Evolutionary conservation across 1,140 invertebrate genomes (phyloP).

Genomic region (Bombus sylvicola): DNA sequence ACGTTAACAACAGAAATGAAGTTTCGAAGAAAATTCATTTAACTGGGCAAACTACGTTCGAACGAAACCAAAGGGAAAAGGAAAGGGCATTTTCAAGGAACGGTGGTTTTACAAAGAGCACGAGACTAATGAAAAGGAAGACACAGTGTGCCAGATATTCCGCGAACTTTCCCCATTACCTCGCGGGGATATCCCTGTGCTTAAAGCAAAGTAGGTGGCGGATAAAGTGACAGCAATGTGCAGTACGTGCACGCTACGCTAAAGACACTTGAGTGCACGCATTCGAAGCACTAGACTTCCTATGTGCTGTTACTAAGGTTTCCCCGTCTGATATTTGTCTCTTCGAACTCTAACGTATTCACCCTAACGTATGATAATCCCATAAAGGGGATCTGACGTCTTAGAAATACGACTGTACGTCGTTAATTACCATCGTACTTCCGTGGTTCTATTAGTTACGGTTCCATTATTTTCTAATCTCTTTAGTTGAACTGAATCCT

Average conservation of each 20-base stretch:
- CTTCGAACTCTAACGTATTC: background rate
- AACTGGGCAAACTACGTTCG: background rate
- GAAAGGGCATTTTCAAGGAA: background rate
- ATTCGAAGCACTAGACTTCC: constrained; percentile 20
- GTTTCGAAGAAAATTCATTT: background rate
- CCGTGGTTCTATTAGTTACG: background rate
- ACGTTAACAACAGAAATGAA: background rate
- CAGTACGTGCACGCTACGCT: background rate
- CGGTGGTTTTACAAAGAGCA: background rate
- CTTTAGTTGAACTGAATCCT: too few species aligned
- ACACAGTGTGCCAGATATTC: constrained; percentile 10
- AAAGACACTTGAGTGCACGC: constrained; percentile 32
- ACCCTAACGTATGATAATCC: constrained; percentile 26
- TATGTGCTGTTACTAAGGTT: constrained; percentile 20
- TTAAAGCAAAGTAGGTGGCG: constrained; percentile 29
- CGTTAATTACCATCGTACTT: background rate
- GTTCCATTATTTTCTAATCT: background rate
- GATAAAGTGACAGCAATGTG: constrained; percentile 40
- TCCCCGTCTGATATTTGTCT: constrained; percentile 10
- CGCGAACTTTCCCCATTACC: constrained; percentile 27
- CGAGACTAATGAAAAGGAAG: constrained; percentile 7
- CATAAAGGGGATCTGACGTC: constrained; percentile 19
- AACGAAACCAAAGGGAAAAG: background rate
- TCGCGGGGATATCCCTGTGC: background rate
- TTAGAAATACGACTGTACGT: background rate